These are phyloP conservation scores for Allochrocebus solatus DNA, from an alignment of 2,797 vertebrate species.

Conservation along the genomic window DNA sequence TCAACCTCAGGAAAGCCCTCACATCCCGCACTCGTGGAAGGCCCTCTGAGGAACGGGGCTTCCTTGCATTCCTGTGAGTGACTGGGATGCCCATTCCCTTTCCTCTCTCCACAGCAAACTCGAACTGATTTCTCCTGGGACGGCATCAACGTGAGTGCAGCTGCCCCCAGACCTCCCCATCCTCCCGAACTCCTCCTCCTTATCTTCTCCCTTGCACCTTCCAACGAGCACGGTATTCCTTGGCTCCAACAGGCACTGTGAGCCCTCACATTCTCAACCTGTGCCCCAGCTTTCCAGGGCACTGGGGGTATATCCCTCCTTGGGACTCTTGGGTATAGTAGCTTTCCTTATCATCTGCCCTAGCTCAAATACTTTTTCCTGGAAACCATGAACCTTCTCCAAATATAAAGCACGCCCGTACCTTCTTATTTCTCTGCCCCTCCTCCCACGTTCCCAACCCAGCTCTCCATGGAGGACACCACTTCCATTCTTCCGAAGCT, in stretches of 20 bases:
- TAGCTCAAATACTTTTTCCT: slow-evolving; percentile 52
- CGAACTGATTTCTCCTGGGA: slow-evolving; percentile 97
- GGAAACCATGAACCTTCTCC: neutral
- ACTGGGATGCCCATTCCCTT: slow-evolving; percentile 49
- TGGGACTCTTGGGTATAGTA: neutral
- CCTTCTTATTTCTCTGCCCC: neutral
- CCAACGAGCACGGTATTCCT: neutral
- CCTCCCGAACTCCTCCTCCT: slow-evolving; percentile 65
- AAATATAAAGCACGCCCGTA: neutral
- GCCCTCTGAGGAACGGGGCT: neutral
- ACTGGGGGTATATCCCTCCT: neutral
- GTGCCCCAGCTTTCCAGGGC: neutral
- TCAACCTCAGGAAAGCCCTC: slow-evolving; percentile 4
- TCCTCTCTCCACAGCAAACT: slow-evolving; percentile 92
- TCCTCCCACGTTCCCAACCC: slow-evolving; percentile 68
- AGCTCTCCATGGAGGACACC: slow-evolving; percentile 99
- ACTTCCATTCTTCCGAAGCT: slow-evolving; percentile 98
- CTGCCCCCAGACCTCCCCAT: slow-evolving; percentile 48
- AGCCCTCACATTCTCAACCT: neutral
- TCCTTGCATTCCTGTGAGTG: neutral
- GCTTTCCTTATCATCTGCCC: slow-evolving; percentile 57
- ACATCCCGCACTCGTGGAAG: neutral
- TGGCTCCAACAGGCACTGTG: neutral
- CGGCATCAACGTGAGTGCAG: slow-evolving; percentile 91
- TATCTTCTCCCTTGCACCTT: neutral